Conservation (phyloP, 2,113 vertebrate genomes). For the Hippolais icterina region DNA sequence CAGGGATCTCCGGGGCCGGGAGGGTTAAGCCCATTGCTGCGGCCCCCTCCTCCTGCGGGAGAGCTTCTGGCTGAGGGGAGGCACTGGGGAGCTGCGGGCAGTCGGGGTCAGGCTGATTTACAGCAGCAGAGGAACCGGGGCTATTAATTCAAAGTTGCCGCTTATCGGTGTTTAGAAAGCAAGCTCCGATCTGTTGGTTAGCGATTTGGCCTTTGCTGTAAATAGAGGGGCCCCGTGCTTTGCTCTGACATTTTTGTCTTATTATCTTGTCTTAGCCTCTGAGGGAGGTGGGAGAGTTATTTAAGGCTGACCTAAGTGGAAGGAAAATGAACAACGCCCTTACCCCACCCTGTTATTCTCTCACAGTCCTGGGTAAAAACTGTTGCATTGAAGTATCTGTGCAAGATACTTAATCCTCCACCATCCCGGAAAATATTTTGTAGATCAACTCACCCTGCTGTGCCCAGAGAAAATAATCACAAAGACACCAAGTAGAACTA, state of each 20-base stretch:
- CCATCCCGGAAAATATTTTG: slow-evolving; percentile 29
- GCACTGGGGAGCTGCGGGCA: not conserved
- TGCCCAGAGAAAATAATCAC: not conserved
- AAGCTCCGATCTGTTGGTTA: slow-evolving; percentile 48
- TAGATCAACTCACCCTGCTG: slow-evolving; percentile 52
- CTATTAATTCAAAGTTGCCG: slow-evolving; percentile 56
- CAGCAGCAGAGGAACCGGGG: not conserved
- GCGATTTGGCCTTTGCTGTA: slow-evolving; percentile 64
- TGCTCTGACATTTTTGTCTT: slow-evolving; percentile 61
- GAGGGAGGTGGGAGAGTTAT: slow-evolving; percentile 56
- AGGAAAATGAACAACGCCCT: slow-evolving; percentile 56
- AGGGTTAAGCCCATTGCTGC: not conserved
- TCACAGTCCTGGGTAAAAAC: not conserved
- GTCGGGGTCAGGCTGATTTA: slow-evolving; percentile 36
- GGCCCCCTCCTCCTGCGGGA: not conserved
- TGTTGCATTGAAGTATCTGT: not conserved
- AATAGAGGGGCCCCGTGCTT: slow-evolving; percentile 56
- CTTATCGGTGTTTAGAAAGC: slow-evolving; percentile 66
- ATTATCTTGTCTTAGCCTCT: slow-evolving; percentile 52
- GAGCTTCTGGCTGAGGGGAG: not conserved
- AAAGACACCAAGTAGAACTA: not conserved
- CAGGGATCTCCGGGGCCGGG: not conserved
- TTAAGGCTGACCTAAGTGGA: slow-evolving; percentile 57
- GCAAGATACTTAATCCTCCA: not conserved
- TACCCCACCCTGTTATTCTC: slow-evolving; percentile 55